Evolutionary conservation across 1,140 invertebrate genomes (phyloP).

Genomic region (Drosophila mojavensis): DNA sequence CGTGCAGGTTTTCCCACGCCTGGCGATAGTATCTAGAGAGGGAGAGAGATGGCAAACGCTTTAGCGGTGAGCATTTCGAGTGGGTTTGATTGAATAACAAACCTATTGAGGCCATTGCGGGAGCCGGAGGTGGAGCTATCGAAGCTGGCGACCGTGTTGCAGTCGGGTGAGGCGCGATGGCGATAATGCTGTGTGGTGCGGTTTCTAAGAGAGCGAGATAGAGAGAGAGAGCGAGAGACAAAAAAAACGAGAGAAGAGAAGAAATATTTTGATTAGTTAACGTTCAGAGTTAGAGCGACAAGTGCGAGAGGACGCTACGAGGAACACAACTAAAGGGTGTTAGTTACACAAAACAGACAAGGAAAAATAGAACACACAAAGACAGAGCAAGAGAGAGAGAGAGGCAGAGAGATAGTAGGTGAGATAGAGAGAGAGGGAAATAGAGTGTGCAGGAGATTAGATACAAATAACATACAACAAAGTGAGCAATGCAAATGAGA

Average conservation of each 20-base stretch:
- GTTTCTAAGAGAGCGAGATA: constrained; percentile 85
- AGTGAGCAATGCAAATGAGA: constrained; percentile 27
- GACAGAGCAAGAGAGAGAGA: constrained; percentile 13
- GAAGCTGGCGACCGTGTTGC: constrained; percentile 94
- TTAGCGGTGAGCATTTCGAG: not conserved
- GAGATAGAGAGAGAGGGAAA: constrained; percentile 19
- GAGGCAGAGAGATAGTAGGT: constrained; percentile 18
- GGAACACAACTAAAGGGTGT: constrained; percentile 15
- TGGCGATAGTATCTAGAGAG: constrained; percentile 89
- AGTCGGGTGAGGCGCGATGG: constrained; percentile 93
- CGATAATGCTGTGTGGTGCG: constrained; percentile 92
- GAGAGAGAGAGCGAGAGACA: constrained; percentile 3
- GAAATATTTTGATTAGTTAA: constrained; percentile 5
- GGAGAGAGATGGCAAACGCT: not conserved
- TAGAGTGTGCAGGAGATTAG: constrained; percentile 14
- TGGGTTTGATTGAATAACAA: constrained; percentile 40
- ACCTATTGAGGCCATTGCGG: constrained; percentile 91
- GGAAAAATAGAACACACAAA: constrained; percentile 18
- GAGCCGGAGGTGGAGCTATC: constrained; percentile 94
- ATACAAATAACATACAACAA: constrained; percentile 4
- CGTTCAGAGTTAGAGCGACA: not conserved
- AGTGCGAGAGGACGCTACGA: constrained; percentile 20
- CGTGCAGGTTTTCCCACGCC: constrained; percentile 96
- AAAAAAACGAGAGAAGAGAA: constrained; percentile 11
- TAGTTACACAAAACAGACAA: constrained; percentile 39